Percentiles rank a stretch among this genome's conserved stretches.
These are phyloP conservation scores for Dinocampus coccinellae DNA, from an alignment of 2,888 invertebrate genomes.

Conservation along the genomic window DNA sequence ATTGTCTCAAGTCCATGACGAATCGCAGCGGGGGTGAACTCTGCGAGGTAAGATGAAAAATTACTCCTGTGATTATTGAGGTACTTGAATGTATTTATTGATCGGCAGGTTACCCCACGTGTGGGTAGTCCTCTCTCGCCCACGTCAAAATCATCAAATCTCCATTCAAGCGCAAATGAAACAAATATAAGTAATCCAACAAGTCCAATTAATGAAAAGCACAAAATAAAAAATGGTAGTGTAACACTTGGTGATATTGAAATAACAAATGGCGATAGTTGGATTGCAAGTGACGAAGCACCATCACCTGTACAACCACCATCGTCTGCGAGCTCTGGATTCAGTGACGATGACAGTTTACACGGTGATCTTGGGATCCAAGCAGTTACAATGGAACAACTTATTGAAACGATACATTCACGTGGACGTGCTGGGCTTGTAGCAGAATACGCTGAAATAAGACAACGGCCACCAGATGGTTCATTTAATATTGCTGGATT, in stretches of 20 bases:
- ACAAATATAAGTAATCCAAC: conserved; percentile 59
- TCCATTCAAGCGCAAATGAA: conserved; percentile 50
- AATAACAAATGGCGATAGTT: conserved; percentile 69
- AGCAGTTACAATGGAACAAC: conserved; percentile 79
- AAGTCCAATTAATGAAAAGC: conserved; percentile 66
- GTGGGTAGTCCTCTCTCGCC: conserved; percentile 65
- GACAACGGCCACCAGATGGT: conserved; percentile 85
- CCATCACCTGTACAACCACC: conserved; percentile 74
- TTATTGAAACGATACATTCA: conserved; percentile 81
- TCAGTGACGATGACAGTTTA: conserved; percentile 91
- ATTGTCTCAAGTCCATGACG: conserved; percentile 86
- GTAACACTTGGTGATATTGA: conserved; percentile 69
- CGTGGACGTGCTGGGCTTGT: conserved; percentile 85
- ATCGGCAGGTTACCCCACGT: conserved; percentile 60
- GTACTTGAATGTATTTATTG: too few relatives aligned
- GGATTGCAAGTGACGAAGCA: conserved; percentile 70
- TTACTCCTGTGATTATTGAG: too few relatives aligned
- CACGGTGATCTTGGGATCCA: conserved; percentile 76
- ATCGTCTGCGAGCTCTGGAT: conserved; percentile 84
- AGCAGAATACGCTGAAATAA: conserved; percentile 90
- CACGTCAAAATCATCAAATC: conserved; percentile 52
- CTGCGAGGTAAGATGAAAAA: conserved; percentile 59
- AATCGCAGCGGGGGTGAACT: conserved; percentile 76
- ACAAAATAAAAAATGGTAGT: conserved; percentile 59
- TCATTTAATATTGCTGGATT: conserved; percentile 91